Percentiles rank a stretch among this genome's conserved stretches.
phyloP scores from a whole-genome alignment of 2,888 invertebrate species.

The Amiota mariae region DNA sequence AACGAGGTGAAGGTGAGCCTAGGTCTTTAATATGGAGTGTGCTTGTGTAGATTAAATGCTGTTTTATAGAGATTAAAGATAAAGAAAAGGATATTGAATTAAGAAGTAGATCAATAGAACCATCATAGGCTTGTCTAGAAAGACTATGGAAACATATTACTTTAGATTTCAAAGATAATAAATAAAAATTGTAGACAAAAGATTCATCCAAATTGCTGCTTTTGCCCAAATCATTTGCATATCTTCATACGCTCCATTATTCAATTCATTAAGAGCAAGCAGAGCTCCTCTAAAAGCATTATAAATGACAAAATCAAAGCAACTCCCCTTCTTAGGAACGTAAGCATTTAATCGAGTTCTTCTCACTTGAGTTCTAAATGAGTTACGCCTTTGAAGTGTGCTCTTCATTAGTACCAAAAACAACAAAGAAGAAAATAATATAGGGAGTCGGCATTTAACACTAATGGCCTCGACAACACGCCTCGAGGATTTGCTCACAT shows the following conservation, averaged over 20 bases:
- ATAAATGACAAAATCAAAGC: conserved; percentile 3
- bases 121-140: no score
- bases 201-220: no score
- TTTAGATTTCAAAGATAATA: no score
- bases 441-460: conserved; percentile 3
- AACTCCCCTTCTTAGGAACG: neutral
- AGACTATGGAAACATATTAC: no score
- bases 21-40: no score
- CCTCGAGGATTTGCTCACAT: conserved; percentile 8
- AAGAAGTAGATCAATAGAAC: no score
- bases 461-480: conserved; percentile 17
- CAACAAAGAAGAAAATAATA: neutral
- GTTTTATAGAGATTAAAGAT: no score
- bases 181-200: no score
- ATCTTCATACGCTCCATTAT: no score
- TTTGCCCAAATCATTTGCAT: no score
- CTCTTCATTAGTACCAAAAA: conserved; percentile 15
- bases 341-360: conserved; percentile 15
- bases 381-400: conserved; percentile 23
- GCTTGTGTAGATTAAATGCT: no score
- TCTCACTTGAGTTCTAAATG: conserved; percentile 8
- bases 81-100: no score
- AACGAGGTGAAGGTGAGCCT: neutral
- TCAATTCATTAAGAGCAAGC: neutral
- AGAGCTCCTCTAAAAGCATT: neutral